Base-by-base conservation (phyloP, 2,888 invertebrate species). In the Spodoptera exigua region DNA sequence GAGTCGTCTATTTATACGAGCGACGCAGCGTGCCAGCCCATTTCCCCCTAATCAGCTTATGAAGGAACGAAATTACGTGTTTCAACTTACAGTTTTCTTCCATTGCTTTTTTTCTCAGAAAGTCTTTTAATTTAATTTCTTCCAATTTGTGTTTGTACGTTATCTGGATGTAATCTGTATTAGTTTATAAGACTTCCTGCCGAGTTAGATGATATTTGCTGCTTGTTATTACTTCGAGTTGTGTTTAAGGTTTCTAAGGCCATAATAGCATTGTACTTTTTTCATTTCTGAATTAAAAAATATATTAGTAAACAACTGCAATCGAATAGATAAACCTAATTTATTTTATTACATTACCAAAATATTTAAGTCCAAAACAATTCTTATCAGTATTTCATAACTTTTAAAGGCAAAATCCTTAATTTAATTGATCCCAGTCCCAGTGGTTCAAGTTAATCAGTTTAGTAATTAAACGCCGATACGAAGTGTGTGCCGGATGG, bases 401-500 rank as follows among this genome's bases (percentile, higher is more conserved):
- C 7, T 16, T 47, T 55, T 56, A 56, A 46, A 43, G 12, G 11
- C n/a, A 12, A 51, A 47, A 51, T 59, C 45, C 43, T 60, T 60
- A 52, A 37, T 70, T 68, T 68, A 70, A 68, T 60, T 73, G 60
- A 67, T 74, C 63, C 44, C 2, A 48, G 39, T 75, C 54, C 17
- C 47, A 44, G 67, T 59, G 45, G 61, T 58, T 16, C 40, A 10
- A 73, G 68, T 61, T 74, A 76, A 77, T 77, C 75, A 70, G 70
- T 76, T 64, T 53, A 59, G 61, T 77, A 74, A 77, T 79, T 77
- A 79, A 77, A 68, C 39, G 59, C 61, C 61, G 75, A 69, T 78
- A 74, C 64, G 69, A 74, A 81, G 72, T 74, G 76, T 78, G 72
- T 76, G 63, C 58, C 58, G 70, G 74, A 76, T 67, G 70, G 71